These are phyloP conservation scores for Malurus splendens DNA, from an alignment of 2,797 vertebrate genomes.

Conservation along the genomic window DNA sequence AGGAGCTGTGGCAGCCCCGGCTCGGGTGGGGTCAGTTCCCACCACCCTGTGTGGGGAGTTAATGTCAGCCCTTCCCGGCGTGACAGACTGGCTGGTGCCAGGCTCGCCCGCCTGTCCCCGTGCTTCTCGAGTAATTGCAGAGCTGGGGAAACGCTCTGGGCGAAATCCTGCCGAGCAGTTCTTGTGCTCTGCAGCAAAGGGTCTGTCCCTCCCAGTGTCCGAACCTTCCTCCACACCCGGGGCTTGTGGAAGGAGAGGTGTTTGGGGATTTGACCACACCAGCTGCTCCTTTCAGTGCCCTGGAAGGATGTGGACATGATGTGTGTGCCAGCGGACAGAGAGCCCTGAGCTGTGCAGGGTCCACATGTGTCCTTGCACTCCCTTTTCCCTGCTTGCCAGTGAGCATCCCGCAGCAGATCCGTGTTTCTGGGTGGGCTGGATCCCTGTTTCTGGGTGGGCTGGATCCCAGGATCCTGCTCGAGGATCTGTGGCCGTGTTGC, in stretches of 20 bases:
- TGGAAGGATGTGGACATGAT: rapidly evolving
- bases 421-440: background rate
- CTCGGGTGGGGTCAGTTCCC: background rate
- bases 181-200: rapidly evolving
- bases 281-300: background rate
- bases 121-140: background rate
- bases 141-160: background rate
- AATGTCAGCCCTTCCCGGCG: background rate
- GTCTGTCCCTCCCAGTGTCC: rapidly evolving
- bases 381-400: background rate
- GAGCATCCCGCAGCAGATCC: rapidly evolving
- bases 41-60: background rate
- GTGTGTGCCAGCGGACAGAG: background rate
- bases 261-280: rapidly evolving
- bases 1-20: background rate
- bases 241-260: background rate
- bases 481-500: rapidly evolving
- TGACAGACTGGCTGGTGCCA: constrained; percentile 35
- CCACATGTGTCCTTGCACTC: background rate
- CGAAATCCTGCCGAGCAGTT: background rate
- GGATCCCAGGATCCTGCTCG: background rate
- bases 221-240: background rate
- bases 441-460: background rate
- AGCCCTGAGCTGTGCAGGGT: background rate
- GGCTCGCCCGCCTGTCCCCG: background rate